phyloP scores from a whole-genome alignment of 2,797 vertebrate genomes.

The Lepilemur ruficaudatus region DNA sequence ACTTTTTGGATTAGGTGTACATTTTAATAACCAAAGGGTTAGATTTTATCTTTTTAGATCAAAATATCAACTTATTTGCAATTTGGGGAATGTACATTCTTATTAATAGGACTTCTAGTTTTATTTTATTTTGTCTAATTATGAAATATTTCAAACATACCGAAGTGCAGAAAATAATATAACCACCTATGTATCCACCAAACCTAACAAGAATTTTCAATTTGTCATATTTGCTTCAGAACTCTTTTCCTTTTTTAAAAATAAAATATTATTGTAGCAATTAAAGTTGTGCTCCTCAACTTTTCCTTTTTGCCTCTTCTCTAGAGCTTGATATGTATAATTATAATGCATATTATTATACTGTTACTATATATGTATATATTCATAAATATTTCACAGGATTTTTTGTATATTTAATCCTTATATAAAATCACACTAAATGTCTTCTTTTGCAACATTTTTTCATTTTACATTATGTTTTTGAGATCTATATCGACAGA shows the following conservation, averaged over 20 bases:
- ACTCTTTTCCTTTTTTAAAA: background rate
- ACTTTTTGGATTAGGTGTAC: background rate
- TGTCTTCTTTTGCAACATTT: background rate
- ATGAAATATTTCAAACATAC: background rate
- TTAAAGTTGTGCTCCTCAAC: background rate
- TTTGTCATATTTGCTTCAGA: background rate
- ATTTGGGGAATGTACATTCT: background rate
- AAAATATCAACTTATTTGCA: background rate
- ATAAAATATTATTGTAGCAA: background rate
- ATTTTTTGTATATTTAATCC: background rate
- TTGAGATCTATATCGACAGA: background rate
- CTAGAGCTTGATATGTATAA: background rate
- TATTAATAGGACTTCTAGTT: background rate
- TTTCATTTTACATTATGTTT: background rate
- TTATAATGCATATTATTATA: background rate
- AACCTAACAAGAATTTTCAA: background rate
- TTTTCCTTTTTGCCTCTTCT: background rate
- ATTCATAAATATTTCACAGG: background rate
- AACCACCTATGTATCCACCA: background rate
- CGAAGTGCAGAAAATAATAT: background rate
- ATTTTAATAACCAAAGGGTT: constrained; percentile 1
- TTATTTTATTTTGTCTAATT: background rate
- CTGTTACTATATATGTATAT: background rate
- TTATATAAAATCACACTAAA: background rate
- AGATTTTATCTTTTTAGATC: background rate